Evolutionary conservation across 2,888 invertebrate species (phyloP), one percentile per base, ranked within the genome.

Genomic region (Sylvicola cinctus): DNA sequence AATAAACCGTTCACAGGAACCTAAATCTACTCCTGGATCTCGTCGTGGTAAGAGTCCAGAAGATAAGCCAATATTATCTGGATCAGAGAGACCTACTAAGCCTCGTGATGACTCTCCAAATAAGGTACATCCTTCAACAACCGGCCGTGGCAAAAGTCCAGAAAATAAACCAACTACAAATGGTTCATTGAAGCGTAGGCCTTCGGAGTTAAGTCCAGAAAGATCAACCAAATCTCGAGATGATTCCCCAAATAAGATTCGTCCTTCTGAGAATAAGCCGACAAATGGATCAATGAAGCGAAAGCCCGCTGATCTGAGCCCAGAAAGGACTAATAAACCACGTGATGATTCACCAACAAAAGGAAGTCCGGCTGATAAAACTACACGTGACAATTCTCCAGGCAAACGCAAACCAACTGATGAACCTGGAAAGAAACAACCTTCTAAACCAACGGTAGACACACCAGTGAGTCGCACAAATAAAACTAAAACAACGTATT

Each of bases 111-210:
- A 20, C 20, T 6, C 20, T 20, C 20, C 20, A 20, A 20, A n/a
- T n/a, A n/a, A n/a, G n/a, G n/a, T n/a, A n/a, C n/a, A n/a, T n/a
- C n/a, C n/a, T 8, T 8, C 20, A 20, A 8, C 8, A 6, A 6
- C 20, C 4, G 20, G 20, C 4, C 20, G 20, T 20, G 20, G 8
- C 8, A 29, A 11, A n/a, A 38, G 38, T 12, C 50, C 47, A 35
- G 36, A 42, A 26, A 44, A 44, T 40, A 46, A 39, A 34, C 42
- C 42, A 12, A 45, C 47, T n/a, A 43, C 41, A 38, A 44, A 39
- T 32, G 40, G 42, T 39, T 35, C 44, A 5, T 32, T 41, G 8
- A 39, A 36, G 7, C 35, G 39, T 34, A 35, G 40, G 16, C 41
- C 44, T 27, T 43, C 45, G 7, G 40, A 43, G 33, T 23, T 12